A percentile compares a stretch with the other conserved stretches of the same genome.
Evolutionary conservation across 2,113 vertebrate genomes (phyloP).

Genomic region (Eubucco bourcierii): DNA sequence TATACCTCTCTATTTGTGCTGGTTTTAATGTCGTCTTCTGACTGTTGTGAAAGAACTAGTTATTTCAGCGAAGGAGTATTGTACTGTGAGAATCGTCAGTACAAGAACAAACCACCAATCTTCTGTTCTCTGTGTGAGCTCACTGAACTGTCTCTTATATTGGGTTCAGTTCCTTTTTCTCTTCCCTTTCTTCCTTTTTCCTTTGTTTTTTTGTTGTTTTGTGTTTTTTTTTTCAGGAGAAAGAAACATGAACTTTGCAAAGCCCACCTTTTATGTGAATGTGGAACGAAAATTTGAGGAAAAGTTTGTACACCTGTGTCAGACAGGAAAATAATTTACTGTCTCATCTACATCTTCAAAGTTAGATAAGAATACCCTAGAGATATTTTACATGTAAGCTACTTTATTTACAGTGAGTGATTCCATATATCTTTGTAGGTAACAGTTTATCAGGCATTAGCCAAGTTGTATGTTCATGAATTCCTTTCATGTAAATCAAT

Average conservation of each 20-base stretch:
- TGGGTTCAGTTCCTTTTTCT: neutral
- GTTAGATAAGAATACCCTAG: neutral
- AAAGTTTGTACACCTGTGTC: neutral
- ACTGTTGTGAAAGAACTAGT: neutral
- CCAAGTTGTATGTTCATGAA: neutral
- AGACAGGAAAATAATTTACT: conserved; percentile 4
- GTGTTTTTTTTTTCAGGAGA: neutral
- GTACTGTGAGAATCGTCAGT: neutral
- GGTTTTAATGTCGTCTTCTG: neutral
- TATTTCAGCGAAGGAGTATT: neutral
- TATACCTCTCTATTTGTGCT: neutral
- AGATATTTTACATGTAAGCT: neutral
- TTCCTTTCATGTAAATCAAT: conserved; percentile 29
- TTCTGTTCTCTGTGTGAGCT: neutral
- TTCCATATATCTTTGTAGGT: neutral
- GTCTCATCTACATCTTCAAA: conserved; percentile 6
- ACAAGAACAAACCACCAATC: neutral
- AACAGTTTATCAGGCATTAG: neutral
- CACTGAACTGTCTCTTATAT: neutral
- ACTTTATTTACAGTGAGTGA: conserved; percentile 25
- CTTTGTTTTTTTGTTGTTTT: neutral
- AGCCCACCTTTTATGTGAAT: neutral
- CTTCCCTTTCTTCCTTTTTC: neutral
- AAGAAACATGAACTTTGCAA: neutral
- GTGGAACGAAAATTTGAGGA: conserved; percentile 6